A percentile compares a stretch with the other conserved stretches of the same genome.
phyloP scores from a whole-genome alignment of 2,113 vertebrate genomes.

The Ranitomeya imitator region DNA sequence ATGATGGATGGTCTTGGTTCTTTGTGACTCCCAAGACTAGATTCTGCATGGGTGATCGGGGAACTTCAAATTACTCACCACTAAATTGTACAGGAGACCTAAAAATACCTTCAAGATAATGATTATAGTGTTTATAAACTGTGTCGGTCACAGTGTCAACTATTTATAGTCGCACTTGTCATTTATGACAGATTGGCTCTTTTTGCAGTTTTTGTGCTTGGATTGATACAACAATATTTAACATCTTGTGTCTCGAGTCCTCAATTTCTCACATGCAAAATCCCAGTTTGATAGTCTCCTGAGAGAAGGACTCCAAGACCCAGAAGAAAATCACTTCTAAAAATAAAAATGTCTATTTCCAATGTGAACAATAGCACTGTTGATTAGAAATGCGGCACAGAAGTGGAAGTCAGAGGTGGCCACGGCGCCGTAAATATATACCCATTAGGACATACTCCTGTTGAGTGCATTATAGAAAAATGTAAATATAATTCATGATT shows the following conservation, averaged over 20 bases:
- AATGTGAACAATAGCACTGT: conserved; percentile 24
- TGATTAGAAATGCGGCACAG: conserved; percentile 33
- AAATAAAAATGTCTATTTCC: conserved; percentile 41
- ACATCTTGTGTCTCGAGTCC: background rate
- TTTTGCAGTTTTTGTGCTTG: background rate
- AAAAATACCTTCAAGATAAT: background rate
- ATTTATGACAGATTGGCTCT: background rate
- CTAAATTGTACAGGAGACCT: background rate
- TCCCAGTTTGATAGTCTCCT: conserved; percentile 15
- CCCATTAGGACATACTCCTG: conserved; percentile 31
- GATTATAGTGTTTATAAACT: background rate
- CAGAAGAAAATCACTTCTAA: conserved; percentile 29
- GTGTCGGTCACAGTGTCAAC: background rate
- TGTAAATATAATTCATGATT: conserved; percentile 28
- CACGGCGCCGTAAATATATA: conserved; percentile 37
- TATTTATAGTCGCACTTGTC: conserved; percentile 29
- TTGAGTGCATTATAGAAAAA: conserved; percentile 39
- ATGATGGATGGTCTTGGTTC: background rate
- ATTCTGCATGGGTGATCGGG: background rate
- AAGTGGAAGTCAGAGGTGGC: conserved; percentile 31
- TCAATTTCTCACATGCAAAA: conserved; percentile 5
- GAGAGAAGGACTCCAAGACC: background rate
- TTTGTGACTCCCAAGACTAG: background rate
- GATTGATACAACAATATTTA: conserved; percentile 31
- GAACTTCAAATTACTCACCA: conserved; percentile 8